A percentile compares a stretch with the other conserved stretches of the same genome.
These are phyloP conservation scores for Muscicapa comitata DNA, from an alignment of 2,797 vertebrate genomes.

Conservation along the genomic window DNA sequence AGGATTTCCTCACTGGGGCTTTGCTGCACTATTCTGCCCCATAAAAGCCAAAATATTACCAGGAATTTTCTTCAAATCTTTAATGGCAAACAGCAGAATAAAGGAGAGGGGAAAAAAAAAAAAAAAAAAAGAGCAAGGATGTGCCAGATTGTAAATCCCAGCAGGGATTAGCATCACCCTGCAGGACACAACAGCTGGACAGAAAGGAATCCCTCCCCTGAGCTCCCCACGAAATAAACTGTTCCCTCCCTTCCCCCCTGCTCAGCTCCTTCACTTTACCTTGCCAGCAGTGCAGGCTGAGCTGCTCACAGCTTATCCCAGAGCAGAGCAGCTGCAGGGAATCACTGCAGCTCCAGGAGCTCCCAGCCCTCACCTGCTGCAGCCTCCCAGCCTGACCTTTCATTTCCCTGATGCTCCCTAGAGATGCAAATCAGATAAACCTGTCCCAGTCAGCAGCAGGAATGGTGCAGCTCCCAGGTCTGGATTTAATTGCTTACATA, in stretches of 20 bases:
- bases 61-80: not conserved
- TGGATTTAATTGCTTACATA: not conserved
- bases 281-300: not conserved
- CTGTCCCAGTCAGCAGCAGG: not conserved
- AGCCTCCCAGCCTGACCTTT: not conserved
- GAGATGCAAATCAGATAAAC: not conserved
- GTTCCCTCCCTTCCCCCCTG: accelerated
- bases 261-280: not conserved
- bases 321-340: too few species aligned
- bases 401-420: accelerated
- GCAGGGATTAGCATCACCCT: not conserved
- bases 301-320: not conserved
- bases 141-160: not conserved
- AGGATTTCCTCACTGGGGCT: not conserved
- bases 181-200: not conserved
- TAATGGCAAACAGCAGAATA: not conserved
- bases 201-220: not conserved
- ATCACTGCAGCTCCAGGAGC: not conserved
- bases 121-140: not conserved
- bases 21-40: not conserved
- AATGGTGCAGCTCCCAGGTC: not conserved
- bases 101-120: not conserved
- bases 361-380: not conserved
- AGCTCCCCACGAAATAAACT: not conserved
- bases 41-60: not conserved